Evolutionary conservation across 2,888 invertebrate genomes (phyloP), one percentile per base, ranked within the genome.

Genomic region (Drosophila mimetica): DNA sequence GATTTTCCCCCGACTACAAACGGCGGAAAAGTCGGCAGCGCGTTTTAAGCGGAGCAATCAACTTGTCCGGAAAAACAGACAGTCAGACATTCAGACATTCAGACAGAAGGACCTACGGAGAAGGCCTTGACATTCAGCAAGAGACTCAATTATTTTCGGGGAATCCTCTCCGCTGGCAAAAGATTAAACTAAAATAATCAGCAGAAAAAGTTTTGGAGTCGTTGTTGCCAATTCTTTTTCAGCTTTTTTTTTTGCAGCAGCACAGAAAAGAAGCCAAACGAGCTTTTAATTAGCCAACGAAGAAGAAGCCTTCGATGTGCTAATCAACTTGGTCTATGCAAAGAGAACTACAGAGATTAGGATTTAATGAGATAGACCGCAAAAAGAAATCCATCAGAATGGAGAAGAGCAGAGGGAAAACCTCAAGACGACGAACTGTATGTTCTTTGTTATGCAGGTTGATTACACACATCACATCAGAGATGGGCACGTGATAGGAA

Each of bases 221-320:
- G 52, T 14, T 55, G 22, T 55, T 32, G 50, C 34, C 16, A 14
- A 50, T 54, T 54, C 36, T 36, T n/a, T 11, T 18, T n/a, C n/a
- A n/a, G 7, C 1, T 8, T 11, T 11, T 7, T 18, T 39, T 13
- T n/a, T n/a, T n/a, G n/a, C n/a, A n/a, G 13, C 18, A 13, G 28
- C 28, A 16, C 28, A 22, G 20, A 44, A 53, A 44, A 36, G 66
- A 65, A 65, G 64, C 76, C 44, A 61, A 79, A 82, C 57, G 76
- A 53, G 64, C 52, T 59, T 81, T 85, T 70, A 85, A 79, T 79
- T 82, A 82, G 66, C 64, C 39, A 16, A 32, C 25, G 25, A 22
- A 65, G 20, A 28, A 44, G 64, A 64, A 64, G 64, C 60, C 60
- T 52, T 69, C 67, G 67, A 69, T 66, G 64, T 67, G 64, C 63